Evolutionary conservation across 1,140 invertebrate species (phyloP).

Genomic region (Trachymyrmex cornetzi): DNA sequence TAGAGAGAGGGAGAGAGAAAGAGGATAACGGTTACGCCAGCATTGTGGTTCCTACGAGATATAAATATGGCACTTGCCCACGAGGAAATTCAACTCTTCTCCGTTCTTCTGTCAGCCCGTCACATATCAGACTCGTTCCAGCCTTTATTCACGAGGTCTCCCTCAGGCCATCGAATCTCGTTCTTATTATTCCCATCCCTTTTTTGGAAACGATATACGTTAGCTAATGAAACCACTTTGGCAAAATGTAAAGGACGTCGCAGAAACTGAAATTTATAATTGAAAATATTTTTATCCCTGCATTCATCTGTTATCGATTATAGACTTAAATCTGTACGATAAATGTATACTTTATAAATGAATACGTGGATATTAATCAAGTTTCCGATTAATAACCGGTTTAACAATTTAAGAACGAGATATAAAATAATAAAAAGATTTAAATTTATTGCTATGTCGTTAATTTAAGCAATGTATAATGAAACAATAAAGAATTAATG

Average conservation of each 20-base stretch:
- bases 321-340: background rate
- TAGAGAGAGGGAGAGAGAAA: background rate
- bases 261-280: conserved; percentile 26
- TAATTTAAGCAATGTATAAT: background rate
- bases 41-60: conserved; percentile 44
- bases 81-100: conserved; percentile 45
- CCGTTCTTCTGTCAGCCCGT: conserved; percentile 43
- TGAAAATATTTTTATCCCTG: background rate
- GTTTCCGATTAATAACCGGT: background rate
- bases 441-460: background rate
- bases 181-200: conserved; percentile 27
- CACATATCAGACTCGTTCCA: conserved; percentile 29
- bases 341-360: background rate
- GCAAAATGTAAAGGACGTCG: background rate
- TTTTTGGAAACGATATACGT: background rate
- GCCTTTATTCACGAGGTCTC: conserved; percentile 36
- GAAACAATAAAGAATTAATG: background rate
- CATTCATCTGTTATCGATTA: background rate
- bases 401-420: background rate
- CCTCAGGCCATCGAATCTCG: background rate
- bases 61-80: conserved; percentile 39
- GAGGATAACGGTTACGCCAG: background rate
- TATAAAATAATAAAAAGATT: background rate
- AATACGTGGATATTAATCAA: background rate
- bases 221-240: background rate